Base-by-base conservation (phyloP, 2,888 invertebrate genomes). In the Agriopis marginaria region DNA sequence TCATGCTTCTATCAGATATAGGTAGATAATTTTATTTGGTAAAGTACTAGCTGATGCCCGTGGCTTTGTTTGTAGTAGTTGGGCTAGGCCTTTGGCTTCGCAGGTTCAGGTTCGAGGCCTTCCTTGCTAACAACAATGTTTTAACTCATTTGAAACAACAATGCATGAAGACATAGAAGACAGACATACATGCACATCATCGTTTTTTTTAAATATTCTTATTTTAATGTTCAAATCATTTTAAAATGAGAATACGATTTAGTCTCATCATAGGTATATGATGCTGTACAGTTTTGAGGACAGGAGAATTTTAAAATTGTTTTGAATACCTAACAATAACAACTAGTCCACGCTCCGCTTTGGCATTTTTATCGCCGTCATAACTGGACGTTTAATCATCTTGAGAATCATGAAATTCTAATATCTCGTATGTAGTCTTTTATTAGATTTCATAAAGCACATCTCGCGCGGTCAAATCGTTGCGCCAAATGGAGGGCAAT, bases 371-470 rank as follows among this genome's bases (percentile, higher is more conserved):
- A 78, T 72, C 63, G 54, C 74, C 64, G 71, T 73, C 74, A 73
- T 79, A 79, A 79, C 73, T 55, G 60, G 64, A 65, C 75, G 74
- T 77, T 76, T 77, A 78, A 76, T 76, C 75, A 76, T 76, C 75
- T 71, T 44, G 70, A 71, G 72, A 72, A 72, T 73, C 77, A 71
- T 77, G 75, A 79, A 78, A 78, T 63, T 72, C 75, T 73, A 74
- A 75, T 76, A 75, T 73, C 68, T 67, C 63, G 68, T 71, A 72
- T 77, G 71, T 73, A 73, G 73, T 68, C 72, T 76, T 77, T 76
- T 77, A 77, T 74, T 75, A 74, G 71, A 76, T 71, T 74, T 74
- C 66, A 65, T 68, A 68, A 67, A 63, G 59, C 69, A 62, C 60
- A 62, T 63, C 17, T 47, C 42, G 40, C 63, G 63, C 53, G 23